These are phyloP conservation scores for Tenrec ecaudatus DNA, from an alignment of 2,113 vertebrate genomes.

Conservation along the genomic window DNA sequence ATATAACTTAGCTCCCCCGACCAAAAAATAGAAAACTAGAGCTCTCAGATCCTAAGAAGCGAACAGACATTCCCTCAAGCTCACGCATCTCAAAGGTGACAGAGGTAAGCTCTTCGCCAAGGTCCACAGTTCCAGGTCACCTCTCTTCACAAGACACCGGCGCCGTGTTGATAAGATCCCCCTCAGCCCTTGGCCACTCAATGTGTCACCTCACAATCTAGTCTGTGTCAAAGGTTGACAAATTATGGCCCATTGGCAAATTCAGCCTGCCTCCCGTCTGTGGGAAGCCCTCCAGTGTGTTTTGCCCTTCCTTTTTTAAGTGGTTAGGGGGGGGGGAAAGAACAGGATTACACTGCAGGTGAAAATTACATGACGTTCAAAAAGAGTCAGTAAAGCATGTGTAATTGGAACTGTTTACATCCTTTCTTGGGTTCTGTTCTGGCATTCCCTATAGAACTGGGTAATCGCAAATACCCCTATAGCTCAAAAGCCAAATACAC, in stretches of 20 bases:
- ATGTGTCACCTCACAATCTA: not conserved
- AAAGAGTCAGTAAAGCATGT: conserved; percentile 22
- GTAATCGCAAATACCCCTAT: not conserved
- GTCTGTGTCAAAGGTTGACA: not conserved
- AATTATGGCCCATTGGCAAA: not conserved
- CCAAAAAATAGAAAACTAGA: not conserved
- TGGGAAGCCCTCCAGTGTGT: not conserved
- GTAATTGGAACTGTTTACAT: not conserved
- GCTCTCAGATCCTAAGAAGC: not conserved
- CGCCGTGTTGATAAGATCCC: no score
- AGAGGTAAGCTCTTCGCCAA: not conserved
- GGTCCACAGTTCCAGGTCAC: conserved; percentile 4
- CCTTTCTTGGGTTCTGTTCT: not conserved
- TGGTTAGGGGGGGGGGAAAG: not conserved
- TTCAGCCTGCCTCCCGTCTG: not conserved
- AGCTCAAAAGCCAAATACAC: conserved; percentile 25
- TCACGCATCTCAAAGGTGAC: not conserved
- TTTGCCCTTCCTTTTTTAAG: not conserved
- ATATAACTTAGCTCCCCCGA: not conserved
- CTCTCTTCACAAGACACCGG: not conserved
- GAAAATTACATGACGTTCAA: not conserved
- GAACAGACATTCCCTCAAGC: not conserved
- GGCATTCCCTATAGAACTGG: not conserved
- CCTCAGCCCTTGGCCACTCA: not conserved
- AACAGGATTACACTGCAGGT: not conserved